Evolutionary conservation across 2,888 invertebrate species (phyloP).

Genomic region (Zaprionus lineosus): DNA sequence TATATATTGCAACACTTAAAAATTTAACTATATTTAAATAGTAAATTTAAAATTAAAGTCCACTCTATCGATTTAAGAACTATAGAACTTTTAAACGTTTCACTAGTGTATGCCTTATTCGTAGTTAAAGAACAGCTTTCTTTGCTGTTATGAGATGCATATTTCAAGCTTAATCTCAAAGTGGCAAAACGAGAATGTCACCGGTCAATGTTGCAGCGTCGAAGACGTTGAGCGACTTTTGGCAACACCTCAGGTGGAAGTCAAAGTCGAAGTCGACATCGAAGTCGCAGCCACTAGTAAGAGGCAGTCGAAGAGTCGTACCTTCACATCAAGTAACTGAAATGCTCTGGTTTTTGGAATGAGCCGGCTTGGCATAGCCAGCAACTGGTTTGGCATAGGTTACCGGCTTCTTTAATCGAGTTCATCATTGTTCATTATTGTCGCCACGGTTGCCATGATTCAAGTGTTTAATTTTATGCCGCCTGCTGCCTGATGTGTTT

Average conservation of each 20-base stretch:
- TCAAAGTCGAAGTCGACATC: slow-evolving; percentile 11
- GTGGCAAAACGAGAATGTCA: slow-evolving; percentile 74
- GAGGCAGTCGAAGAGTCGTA: no score
- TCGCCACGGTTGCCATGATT: slow-evolving; percentile 65
- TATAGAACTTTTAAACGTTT: background rate
- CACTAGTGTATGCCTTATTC: slow-evolving; percentile 31
- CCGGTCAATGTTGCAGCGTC: slow-evolving; percentile 57
- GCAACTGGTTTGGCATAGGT: slow-evolving; percentile 61
- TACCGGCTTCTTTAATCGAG: slow-evolving; percentile 67
- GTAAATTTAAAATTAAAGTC: no score
- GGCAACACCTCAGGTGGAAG: slow-evolving; percentile 37
- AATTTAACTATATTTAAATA: no score
- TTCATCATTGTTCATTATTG: slow-evolving; percentile 77
- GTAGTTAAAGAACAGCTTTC: slow-evolving; percentile 28
- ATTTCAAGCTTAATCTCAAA: slow-evolving; percentile 76
- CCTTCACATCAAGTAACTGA: slow-evolving; percentile 16
- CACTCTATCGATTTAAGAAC: no score
- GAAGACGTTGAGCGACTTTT: slow-evolving; percentile 67
- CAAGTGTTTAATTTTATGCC: slow-evolving; percentile 76
- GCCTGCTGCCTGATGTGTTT: slow-evolving; percentile 53
- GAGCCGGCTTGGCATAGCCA: slow-evolving; percentile 24
- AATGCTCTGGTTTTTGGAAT: slow-evolving; percentile 48
- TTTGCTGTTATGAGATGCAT: slow-evolving; percentile 71
- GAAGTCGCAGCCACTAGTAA: no score
- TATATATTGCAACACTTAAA: no score